Evolutionary conservation across 2,888 invertebrate genomes (phyloP).

Genomic region (Conchocele bisecta): DNA sequence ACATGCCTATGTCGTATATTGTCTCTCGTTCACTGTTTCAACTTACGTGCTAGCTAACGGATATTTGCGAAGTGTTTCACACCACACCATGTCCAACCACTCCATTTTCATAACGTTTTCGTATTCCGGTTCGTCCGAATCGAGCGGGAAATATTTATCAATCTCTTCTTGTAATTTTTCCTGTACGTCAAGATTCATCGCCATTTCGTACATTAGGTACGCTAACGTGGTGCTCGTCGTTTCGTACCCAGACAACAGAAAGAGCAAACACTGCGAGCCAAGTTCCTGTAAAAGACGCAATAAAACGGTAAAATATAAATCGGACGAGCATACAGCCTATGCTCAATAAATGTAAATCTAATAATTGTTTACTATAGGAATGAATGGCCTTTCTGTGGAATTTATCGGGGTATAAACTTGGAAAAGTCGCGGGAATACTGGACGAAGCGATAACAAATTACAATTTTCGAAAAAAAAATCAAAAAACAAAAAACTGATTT

Average conservation of each 20-base stretch:
- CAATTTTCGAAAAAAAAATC: no score
- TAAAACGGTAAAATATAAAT: not conserved
- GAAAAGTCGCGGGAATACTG: no score
- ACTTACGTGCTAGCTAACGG: constrained; percentile 79
- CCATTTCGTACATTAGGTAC: constrained; percentile 83
- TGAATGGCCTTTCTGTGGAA: not conserved
- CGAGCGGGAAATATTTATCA: constrained; percentile 69
- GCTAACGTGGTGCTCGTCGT: constrained; percentile 84
- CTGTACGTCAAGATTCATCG: constrained; percentile 83
- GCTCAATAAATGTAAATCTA: not conserved
- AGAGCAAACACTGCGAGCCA: constrained; percentile 81
- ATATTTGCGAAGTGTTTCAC: constrained; percentile 83
- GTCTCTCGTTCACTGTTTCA: not conserved
- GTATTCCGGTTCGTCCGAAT: constrained; percentile 72
- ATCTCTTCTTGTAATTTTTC: constrained; percentile 83
- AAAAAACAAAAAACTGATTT: no score
- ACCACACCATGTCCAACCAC: constrained; percentile 83
- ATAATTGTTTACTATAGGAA: not conserved
- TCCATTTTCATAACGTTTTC: constrained; percentile 79
- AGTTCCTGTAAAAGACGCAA: constrained; percentile 72
- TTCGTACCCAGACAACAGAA: constrained; percentile 85
- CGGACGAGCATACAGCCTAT: not conserved
- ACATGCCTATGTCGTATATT: not conserved
- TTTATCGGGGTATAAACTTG: not conserved
- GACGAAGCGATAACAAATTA: no score